Conservation (phyloP, 1,140 invertebrate genomes). For the Plodia interpunctella region DNA sequence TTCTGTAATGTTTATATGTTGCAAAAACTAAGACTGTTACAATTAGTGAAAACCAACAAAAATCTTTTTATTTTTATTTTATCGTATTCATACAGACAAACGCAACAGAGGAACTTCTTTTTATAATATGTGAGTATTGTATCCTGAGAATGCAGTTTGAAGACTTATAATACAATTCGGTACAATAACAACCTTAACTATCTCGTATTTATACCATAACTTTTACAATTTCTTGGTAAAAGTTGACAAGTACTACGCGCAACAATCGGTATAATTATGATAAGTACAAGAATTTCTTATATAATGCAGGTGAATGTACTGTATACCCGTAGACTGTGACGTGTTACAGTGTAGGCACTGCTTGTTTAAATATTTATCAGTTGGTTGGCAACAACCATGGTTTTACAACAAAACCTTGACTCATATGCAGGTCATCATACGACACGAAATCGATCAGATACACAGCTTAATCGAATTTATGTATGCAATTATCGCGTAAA, state of each 20-base stretch:
- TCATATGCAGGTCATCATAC: background rate
- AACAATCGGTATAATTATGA: background rate
- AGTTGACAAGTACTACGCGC: background rate
- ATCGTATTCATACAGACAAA: too few relatives aligned
- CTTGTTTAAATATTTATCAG: background rate
- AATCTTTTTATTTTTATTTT: too few relatives aligned
- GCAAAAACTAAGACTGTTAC: too few relatives aligned
- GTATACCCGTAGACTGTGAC: background rate
- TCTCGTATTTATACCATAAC: background rate
- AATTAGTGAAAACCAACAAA: too few relatives aligned
- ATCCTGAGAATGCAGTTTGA: too few relatives aligned
- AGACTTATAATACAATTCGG: too few relatives aligned
- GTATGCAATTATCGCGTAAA: conserved; percentile 4
- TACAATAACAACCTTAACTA: too few relatives aligned
- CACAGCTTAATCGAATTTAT: background rate
- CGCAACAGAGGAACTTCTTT: too few relatives aligned
- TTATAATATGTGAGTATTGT: too few relatives aligned
- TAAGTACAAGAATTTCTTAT: conserved; percentile 3
- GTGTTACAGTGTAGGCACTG: too few relatives aligned
- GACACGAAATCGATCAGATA: background rate
- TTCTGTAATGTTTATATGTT: too few relatives aligned
- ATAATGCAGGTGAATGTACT: conserved; percentile 4
- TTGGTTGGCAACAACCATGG: background rate
- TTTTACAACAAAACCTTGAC: background rate
- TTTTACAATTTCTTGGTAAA: background rate